phyloP scores from a whole-genome alignment of 2,888 invertebrate genomes.

The Phanerotoma sp. region DNA sequence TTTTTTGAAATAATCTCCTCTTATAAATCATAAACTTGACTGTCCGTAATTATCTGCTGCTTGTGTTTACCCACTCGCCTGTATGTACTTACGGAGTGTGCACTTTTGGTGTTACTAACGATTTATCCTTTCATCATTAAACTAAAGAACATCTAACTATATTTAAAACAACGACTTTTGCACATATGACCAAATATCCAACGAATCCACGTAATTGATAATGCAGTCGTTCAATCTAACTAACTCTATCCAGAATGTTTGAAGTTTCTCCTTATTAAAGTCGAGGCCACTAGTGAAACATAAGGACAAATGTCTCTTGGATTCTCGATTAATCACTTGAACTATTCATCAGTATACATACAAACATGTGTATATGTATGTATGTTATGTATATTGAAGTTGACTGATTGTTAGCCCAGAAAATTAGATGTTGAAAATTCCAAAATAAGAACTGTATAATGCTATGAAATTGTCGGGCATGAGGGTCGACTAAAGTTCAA shows the following conservation, averaged over 20 bases:
- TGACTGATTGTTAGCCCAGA: constrained; percentile 14
- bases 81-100: no score
- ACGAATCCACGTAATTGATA: no score
- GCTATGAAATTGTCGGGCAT: constrained; percentile 7
- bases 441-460: neutral
- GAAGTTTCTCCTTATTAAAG: neutral
- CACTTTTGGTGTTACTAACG: no score
- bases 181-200: no score
- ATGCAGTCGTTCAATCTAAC: no score
- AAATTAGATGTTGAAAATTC: constrained; percentile 4
- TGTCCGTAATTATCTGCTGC: no score
- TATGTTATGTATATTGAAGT: neutral
- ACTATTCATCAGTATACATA: neutral
- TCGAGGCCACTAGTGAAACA: neutral
- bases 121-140: no score
- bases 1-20: no score
- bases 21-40: no score
- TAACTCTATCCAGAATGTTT: neutral
- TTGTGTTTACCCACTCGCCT: no score
- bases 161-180: no score
- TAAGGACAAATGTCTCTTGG: constrained; percentile 1
- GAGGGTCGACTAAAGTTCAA: constrained; percentile 8
- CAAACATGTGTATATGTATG: neutral
- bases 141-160: no score
- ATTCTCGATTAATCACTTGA: neutral